These are phyloP conservation scores for Silurus asotus DNA, from an alignment of 2,113 vertebrate species.

Conservation along the genomic window DNA sequence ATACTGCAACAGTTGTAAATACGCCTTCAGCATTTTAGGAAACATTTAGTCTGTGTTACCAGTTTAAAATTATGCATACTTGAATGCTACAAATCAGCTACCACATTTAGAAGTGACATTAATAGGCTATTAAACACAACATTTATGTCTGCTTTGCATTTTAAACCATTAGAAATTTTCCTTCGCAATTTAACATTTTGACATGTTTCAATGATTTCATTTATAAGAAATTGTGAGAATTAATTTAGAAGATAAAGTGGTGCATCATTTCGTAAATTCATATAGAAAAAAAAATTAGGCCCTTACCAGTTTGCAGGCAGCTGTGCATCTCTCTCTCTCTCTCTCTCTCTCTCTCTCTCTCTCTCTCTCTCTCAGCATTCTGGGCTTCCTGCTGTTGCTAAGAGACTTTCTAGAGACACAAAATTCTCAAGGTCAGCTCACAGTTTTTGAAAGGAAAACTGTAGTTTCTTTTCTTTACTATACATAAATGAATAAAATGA, in stretches of 20 bases:
- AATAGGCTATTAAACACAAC: background rate
- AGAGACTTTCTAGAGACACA: constrained; percentile 62
- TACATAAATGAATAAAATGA: background rate
- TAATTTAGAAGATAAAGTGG: too few relatives aligned
- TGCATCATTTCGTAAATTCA: background rate
- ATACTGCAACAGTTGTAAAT: constrained; percentile 50
- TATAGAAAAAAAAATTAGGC: background rate
- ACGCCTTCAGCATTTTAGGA: background rate
- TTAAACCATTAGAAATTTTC: background rate
- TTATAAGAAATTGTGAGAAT: background rate
- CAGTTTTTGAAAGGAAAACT: background rate
- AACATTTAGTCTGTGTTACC: background rate
- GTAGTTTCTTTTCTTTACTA: background rate
- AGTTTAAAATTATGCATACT: background rate
- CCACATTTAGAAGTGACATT: background rate
- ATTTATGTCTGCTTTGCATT: background rate
- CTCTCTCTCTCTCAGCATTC: constrained; percentile 31
- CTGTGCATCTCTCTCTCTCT: constrained; percentile 38
- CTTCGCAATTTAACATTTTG: background rate
- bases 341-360: constrained; percentile 30
- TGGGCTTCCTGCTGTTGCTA: constrained; percentile 64
- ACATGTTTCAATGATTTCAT: background rate
- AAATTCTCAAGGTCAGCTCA: background rate
- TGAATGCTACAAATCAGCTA: background rate
- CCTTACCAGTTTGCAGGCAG: constrained; percentile 69